Percentiles rank a stretch among this genome's conserved stretches.
Evolutionary conservation across 2,113 vertebrate species (phyloP).

Genomic region (Gobio gobio): DNA sequence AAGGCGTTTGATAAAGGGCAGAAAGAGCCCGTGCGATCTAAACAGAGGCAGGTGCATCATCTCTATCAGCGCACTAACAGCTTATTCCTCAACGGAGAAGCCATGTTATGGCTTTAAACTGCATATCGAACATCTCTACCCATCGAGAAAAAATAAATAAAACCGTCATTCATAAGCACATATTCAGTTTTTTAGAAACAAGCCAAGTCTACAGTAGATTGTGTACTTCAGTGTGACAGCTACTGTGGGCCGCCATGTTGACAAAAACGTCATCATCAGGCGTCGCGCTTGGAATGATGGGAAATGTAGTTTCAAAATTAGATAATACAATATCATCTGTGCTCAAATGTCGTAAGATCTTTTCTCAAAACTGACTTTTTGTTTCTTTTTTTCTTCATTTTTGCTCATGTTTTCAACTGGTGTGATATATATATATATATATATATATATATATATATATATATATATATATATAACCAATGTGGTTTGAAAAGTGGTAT

Average conservation of each 20-base stretch:
- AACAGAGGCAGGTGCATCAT: conserved; percentile 50
- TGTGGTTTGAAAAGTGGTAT: too few species aligned
- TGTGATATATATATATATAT: too few species aligned
- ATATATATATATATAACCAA: too few species aligned
- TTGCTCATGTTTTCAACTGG: too few species aligned
- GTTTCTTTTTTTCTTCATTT: neutral
- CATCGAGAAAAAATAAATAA: neutral
- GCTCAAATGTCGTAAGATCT: neutral
- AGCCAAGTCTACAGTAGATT: neutral
- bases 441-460: too few species aligned
- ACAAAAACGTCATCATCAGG: conserved; percentile 47
- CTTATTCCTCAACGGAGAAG: neutral
- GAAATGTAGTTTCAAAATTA: conserved; percentile 60
- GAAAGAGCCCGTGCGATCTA: conserved; percentile 45
- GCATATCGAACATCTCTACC: neutral
- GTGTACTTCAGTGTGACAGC: conserved; percentile 5
- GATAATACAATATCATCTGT: neutral
- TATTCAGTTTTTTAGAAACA: neutral
- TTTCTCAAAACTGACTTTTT: neutral
- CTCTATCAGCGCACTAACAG: conserved; percentile 53
- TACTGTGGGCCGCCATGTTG: conserved; percentile 70
- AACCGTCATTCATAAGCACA: neutral
- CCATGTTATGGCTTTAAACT: neutral
- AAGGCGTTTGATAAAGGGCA: conserved; percentile 49
- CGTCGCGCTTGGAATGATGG: conserved; percentile 57